A percentile compares a stretch with the other conserved stretches of the same genome.
These are phyloP conservation scores for Tragulus kanchil DNA, from an alignment of 2,113 vertebrate genomes.

Conservation along the genomic window DNA sequence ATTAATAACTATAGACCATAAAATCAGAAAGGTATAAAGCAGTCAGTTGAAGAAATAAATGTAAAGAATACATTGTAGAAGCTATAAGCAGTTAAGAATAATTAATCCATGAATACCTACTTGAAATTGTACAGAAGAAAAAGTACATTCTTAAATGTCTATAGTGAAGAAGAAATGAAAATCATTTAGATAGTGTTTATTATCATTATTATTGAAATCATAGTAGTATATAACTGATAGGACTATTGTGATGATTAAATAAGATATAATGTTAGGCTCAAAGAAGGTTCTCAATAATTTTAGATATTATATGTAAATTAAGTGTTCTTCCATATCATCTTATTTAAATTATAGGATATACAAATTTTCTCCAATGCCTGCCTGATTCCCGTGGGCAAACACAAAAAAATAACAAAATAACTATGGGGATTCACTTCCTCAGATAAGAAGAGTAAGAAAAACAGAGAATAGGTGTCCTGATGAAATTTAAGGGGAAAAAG, in stretches of 20 bases:
- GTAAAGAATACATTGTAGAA: neutral
- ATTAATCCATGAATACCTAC: neutral
- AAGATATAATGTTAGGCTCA: neutral
- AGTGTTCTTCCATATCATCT: neutral
- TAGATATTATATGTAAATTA: neutral
- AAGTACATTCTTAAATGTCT: conserved; percentile 33
- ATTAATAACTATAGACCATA: conserved; percentile 44
- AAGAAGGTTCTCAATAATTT: neutral
- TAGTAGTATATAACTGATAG: neutral
- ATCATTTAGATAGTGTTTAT: neutral
- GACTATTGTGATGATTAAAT: neutral
- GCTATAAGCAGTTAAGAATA: neutral
- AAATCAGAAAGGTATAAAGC: conserved; percentile 7
- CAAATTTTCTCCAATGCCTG: neutral
- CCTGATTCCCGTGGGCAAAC: neutral
- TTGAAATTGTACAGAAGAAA: conserved; percentile 20
- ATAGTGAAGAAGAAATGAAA: neutral
- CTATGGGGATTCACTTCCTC: neutral
- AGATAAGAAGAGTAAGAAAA: neutral
- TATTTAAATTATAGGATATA: neutral
- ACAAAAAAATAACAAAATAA: neutral
- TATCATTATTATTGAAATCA: neutral
- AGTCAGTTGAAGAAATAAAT: neutral
- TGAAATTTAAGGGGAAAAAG: neutral
- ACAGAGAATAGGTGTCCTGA: neutral